Evolutionary conservation across 2,113 vertebrate species (phyloP), one percentile per base, ranked within the genome.

Genomic region (Vombatus ursinus): DNA sequence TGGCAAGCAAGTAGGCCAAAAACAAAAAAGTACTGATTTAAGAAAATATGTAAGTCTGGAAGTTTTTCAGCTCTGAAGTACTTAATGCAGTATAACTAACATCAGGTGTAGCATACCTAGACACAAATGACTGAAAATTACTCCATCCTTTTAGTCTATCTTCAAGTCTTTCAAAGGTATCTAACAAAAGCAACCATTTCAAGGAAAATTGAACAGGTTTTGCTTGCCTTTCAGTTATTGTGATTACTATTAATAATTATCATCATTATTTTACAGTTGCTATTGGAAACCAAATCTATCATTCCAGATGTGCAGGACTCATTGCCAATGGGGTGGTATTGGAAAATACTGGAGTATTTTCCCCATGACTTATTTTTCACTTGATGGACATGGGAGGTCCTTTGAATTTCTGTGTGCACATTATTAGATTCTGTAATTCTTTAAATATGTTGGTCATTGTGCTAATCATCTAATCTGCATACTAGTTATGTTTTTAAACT

Each of bases 41-140:
- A 91, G 89, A 97, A 49, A 95, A 91, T 26, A 28, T 95, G 96
- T 77, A 94, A 94, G 95, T 50, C 8, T 91, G 23, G 48, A 93
- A 94, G 19, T 0, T 95, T n/a, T 91, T 90, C 61, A 57, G 0
- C 0, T 96, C 90, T 54, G 8, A 92, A n/a, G 50, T 52, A 96
- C 37, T 93, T 48, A 11, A 77, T 28, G 28, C 0, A 91, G 52
- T 89, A 84, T 84, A 77, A 26, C 16, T 95, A 84, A 31, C 28
- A 12, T 94, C 92, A 95, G 49, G 8, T 4, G 14, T 31, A 48
- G 54, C 5, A 1, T 89, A 90, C 8, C 91, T 95, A 25, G 16
- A 77, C 90, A 94, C 23, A 93, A 49, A 14, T 77, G 26, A 53
- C 3, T 90, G 0, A 3, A 93, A 95, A 50, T 93, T 94, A 92